These are phyloP conservation scores for Ceraclea dissimilis DNA, from an alignment of 2,888 invertebrate species.

Conservation along the genomic window DNA sequence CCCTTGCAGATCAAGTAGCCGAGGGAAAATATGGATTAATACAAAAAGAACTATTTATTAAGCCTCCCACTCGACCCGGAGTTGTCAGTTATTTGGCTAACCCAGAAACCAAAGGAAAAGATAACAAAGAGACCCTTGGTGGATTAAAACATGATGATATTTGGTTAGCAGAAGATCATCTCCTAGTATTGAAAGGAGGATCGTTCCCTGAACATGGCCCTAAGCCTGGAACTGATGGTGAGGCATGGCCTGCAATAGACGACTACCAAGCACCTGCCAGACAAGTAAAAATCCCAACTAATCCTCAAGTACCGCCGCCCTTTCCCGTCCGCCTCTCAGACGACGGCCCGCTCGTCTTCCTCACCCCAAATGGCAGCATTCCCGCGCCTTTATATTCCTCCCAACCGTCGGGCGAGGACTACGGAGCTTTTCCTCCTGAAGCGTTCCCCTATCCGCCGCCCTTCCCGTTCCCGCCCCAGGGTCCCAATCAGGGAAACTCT, in stretches of 20 bases:
- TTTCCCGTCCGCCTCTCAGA: constrained; percentile 86
- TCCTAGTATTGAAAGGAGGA: constrained; percentile 76
- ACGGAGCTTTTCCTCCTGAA: constrained; percentile 47
- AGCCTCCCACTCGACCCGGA: constrained; percentile 66
- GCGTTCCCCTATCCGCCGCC: constrained; percentile 40
- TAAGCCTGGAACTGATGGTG: constrained; percentile 40
- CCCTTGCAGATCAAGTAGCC: constrained; percentile 80
- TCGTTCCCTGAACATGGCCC: constrained; percentile 49
- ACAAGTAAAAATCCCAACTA: constrained; percentile 75
- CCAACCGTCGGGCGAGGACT: constrained; percentile 56
- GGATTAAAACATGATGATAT: constrained; percentile 82
- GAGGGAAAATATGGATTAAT: constrained; percentile 87
- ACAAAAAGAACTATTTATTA: constrained; percentile 72
- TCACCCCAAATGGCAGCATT: constrained; percentile 71
- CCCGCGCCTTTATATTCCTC: constrained; percentile 61
- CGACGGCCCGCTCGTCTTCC: constrained; percentile 78
- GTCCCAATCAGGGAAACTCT: constrained; percentile 59
- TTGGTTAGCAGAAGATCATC: constrained; percentile 84
- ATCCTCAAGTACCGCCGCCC: constrained; percentile 83
- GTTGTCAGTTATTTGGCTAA: constrained; percentile 76
- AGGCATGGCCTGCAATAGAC: constrained; percentile 75
- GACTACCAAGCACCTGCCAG: constrained; percentile 75
- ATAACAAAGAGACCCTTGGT: constrained; percentile 71
- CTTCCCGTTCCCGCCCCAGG: constrained; percentile 44
- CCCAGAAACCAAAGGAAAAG: constrained; percentile 68